Evolutionary conservation across 2,888 invertebrate genomes (phyloP).

Genomic region (Amblyjoppa proteus): DNA sequence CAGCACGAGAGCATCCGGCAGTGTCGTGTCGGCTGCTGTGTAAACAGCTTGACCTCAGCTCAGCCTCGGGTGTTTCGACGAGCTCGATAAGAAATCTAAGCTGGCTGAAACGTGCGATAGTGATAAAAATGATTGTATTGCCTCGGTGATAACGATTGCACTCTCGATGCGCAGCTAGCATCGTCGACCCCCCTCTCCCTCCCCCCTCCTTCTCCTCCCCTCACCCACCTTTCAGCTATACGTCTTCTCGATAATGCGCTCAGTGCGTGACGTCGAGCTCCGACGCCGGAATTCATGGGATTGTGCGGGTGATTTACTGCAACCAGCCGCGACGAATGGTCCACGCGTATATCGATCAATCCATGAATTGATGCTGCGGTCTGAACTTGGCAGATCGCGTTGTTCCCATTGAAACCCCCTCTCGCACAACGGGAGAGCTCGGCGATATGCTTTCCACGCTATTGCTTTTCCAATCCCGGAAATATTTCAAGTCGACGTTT

Average conservation of each 20-base stretch:
- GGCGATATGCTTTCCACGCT: constrained; percentile 18
- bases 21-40: constrained; percentile 4
- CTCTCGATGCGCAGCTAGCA: constrained; percentile 3
- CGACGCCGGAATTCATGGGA: constrained; percentile 66
- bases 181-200: neutral
- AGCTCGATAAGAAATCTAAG: constrained; percentile 38
- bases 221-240: constrained; percentile 17
- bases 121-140: constrained; percentile 26
- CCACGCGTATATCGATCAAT: constrained; percentile 66
- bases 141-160: constrained; percentile 33
- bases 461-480: constrained; percentile 23
- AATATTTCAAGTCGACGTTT: constrained; percentile 50
- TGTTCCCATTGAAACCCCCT: constrained; percentile 61
- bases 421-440: neutral
- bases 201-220: neutral
- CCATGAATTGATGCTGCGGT: constrained; percentile 65
- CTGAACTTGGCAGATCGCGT: constrained; percentile 66
- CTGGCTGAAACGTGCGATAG: constrained; percentile 1
- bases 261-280: constrained; percentile 61
- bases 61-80: neutral
- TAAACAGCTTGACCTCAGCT: constrained; percentile 34
- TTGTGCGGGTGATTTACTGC: constrained; percentile 64
- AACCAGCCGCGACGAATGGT: constrained; percentile 66
- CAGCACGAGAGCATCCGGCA: too few species aligned
- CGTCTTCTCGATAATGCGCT: constrained; percentile 64